phyloP scores from a whole-genome alignment of 2,797 vertebrate species.

The Serranus cabrilla region DNA sequence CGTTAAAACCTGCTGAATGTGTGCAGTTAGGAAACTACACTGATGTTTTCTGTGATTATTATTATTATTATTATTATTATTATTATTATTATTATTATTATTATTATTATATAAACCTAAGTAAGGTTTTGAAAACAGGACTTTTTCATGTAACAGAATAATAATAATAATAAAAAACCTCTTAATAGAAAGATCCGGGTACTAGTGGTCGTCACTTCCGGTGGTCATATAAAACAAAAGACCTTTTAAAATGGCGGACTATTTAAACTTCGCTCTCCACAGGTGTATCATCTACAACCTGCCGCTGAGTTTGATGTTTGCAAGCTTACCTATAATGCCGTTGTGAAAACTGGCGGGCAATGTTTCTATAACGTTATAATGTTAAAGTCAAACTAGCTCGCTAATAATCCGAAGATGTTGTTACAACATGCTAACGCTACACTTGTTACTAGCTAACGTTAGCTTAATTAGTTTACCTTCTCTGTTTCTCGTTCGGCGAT shows the following conservation, averaged over 20 bases:
- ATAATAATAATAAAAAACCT: too few relatives aligned
- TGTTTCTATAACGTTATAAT: neutral
- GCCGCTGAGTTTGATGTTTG: neutral
- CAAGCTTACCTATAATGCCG: neutral
- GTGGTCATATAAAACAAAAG: neutral
- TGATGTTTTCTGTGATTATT: neutral
- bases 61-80: too few relatives aligned
- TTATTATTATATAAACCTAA: too few relatives aligned
- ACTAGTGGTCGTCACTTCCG: too few relatives aligned
- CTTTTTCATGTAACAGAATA: neutral
- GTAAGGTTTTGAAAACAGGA: neutral
- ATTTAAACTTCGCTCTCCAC: neutral
- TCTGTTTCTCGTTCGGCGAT: too few relatives aligned
- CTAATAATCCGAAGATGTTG: neutral
- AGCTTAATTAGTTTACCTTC: neutral
- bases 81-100: too few relatives aligned
- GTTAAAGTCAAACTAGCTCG: neutral
- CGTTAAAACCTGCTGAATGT: slow-evolving; percentile 14
- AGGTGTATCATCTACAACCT: neutral
- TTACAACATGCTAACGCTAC: neutral
- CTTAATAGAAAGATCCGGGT: too few relatives aligned
- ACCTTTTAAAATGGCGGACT: neutral
- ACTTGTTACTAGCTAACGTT: neutral
- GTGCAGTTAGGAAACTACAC: neutral
- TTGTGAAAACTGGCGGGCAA: too few relatives aligned